Evolutionary conservation across 2,113 vertebrate genomes (phyloP), one percentile per base, ranked within the genome.

Genomic region (Forbesichthys agassizii): DNA sequence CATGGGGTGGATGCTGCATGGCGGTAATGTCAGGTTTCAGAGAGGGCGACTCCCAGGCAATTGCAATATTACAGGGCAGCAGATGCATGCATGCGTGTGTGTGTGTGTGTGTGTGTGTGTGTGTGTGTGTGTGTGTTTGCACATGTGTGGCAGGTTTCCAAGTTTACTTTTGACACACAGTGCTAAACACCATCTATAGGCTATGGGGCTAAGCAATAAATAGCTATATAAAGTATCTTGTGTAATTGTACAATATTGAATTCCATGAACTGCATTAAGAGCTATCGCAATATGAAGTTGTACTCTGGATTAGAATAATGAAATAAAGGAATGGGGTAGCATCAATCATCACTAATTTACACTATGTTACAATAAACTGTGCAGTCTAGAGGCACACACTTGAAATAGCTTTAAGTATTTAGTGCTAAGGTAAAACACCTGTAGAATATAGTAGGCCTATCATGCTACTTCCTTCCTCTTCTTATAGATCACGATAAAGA

Each of bases 81-180:
- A 66, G 58, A 47, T 69, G 52, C 71, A 57, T 27, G 27, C 27
- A 3, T 27, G 69, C 71, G 60, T 55, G 55, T 9, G 46, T 33
- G 9, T 10, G 9, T 5, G 48, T 12, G 48, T 9, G 12, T 49
- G 12, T 49, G 48, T 71, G 73, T 73, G 42, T 74, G 71, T 67
- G 72, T 9, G 60, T 10, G 48, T 42, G 5, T 16, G 49, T 66
- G 52, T 71, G 73, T 73, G 42, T 74, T 66, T 67, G 72, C 53
- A 61, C 57, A 57, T 10, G 65, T 12, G 9, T 54, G 71, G 64
- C 49, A 13, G 51, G 76, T 71, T 86, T 82, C 80, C 74, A 88
- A 78, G 81, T 90, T 90, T 77, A 86, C 84, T 83, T 89, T 84
- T 78, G 66, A 87, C 86, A 78, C 82, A 82, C 72, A 70, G 61